Evolutionary conservation across 2,888 invertebrate species (phyloP).

Genomic region (Phalera bucephala): DNA sequence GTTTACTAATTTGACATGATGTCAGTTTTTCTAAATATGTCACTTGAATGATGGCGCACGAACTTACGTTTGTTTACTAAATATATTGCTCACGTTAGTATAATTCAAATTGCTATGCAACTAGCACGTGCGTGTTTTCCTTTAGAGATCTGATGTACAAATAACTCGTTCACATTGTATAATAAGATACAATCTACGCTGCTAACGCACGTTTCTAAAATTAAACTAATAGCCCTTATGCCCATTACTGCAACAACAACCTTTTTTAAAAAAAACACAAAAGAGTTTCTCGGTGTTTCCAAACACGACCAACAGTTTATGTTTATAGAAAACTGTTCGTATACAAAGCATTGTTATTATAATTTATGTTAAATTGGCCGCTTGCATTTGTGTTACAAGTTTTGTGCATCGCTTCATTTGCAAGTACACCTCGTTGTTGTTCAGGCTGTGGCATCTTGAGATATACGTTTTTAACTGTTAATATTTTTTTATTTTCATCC

Average conservation of each 20-base stretch:
- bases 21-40: no score
- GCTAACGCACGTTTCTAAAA: constrained; percentile 24
- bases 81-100: no score
- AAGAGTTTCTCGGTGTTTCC: constrained; percentile 19
- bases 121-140: no score
- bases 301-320: constrained; percentile 24
- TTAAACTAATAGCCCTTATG: constrained; percentile 20
- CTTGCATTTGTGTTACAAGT: constrained; percentile 29
- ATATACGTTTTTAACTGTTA: neutral
- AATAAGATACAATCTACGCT: no score
- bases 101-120: no score
- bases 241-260: neutral
- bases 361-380: constrained; percentile 57
- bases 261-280: constrained; percentile 21
- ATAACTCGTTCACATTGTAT: no score
- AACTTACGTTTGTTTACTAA: no score
- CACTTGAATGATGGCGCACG: no score
- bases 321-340: constrained; percentile 30
- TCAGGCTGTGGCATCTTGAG: neutral
- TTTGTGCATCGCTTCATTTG: constrained; percentile 37
- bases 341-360: constrained; percentile 48
- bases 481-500: no score
- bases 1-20: no score
- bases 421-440: constrained; percentile 14
- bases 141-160: no score